Percentiles rank a stretch among this genome's conserved stretches.
Conservation (phyloP, 2,888 invertebrate genomes). For the Aelia acuminata region DNA sequence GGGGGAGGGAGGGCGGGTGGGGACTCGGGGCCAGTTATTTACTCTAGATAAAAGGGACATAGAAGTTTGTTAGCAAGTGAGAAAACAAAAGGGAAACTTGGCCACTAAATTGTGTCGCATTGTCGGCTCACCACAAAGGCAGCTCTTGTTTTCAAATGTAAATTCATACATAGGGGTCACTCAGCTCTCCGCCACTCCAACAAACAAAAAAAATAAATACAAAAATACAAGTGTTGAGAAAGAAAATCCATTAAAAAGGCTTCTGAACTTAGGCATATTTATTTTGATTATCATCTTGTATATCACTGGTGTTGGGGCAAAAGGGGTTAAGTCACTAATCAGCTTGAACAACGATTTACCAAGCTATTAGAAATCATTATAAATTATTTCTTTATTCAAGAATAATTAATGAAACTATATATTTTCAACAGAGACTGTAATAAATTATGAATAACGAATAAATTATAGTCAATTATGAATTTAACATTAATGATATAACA, state of each 20-base stretch:
- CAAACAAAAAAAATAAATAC: background rate
- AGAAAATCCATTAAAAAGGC: background rate
- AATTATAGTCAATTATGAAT: too few species aligned
- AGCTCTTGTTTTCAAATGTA: constrained; percentile 50
- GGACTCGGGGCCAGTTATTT: background rate
- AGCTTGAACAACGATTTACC: too few species aligned
- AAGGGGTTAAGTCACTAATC: too few species aligned
- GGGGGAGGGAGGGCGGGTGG: background rate
- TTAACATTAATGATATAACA: too few species aligned
- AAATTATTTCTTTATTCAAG: too few species aligned
- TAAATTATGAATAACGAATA: too few species aligned
- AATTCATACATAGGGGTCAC: constrained; percentile 53
- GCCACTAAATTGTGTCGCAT: constrained; percentile 44
- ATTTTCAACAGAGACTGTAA: too few species aligned
- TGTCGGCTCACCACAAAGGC: constrained; percentile 30
- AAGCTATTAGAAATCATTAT: too few species aligned
- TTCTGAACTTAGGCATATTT: background rate
- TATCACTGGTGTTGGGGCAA: too few species aligned
- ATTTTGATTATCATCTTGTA: background rate
- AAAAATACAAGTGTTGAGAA: background rate
- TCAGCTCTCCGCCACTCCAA: background rate
- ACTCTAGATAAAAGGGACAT: constrained; percentile 33
- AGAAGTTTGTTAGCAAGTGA: constrained; percentile 30
- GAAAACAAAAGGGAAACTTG: constrained; percentile 50
- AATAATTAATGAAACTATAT: too few species aligned